A percentile compares a stretch with the other conserved stretches of the same genome.
These are phyloP conservation scores for Drosophila siamana DNA, from an alignment of 2,888 invertebrate genomes.

Conservation along the genomic window DNA sequence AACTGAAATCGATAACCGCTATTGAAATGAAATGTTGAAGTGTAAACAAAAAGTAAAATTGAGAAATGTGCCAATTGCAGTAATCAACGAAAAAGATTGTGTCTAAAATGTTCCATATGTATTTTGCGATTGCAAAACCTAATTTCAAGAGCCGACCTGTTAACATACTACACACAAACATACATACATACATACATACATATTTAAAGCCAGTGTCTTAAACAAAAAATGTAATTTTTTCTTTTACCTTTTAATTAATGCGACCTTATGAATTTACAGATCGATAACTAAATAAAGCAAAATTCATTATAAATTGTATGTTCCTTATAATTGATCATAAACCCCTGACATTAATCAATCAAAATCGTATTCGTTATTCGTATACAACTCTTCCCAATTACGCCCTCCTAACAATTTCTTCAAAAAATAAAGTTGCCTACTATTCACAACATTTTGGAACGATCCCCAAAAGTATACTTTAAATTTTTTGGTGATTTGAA, in stretches of 20 bases:
- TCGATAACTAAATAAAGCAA: constrained; percentile 48
- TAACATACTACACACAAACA: constrained; percentile 48
- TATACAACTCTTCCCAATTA: not conserved
- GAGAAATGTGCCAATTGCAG: constrained; percentile 63
- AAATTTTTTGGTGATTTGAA: not conserved
- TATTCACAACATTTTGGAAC: not conserved
- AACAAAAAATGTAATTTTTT: constrained; percentile 63
- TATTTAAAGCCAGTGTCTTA: constrained; percentile 72
- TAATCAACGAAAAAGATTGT: constrained; percentile 59
- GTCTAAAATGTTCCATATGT: constrained; percentile 61
- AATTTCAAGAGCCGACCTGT: constrained; percentile 68
- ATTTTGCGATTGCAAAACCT: constrained; percentile 49
- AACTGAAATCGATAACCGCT: constrained; percentile 16
- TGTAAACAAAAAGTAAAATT: constrained; percentile 3
- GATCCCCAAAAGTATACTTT: constrained; percentile 4
- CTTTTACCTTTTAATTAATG: constrained; percentile 66
- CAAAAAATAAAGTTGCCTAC: not conserved
- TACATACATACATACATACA: constrained; percentile 30
- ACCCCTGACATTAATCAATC: no score
- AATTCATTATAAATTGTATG: no score
- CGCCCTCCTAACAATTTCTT: not conserved
- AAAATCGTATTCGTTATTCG: not conserved
- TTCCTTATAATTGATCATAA: no score
- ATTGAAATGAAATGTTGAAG: no score
- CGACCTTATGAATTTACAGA: constrained; percentile 61